Percentiles rank a stretch among this genome's conserved stretches.
These are phyloP conservation scores for Acanthosoma haemorrhoidale DNA, from an alignment of 2,888 invertebrate species.

Conservation along the genomic window DNA sequence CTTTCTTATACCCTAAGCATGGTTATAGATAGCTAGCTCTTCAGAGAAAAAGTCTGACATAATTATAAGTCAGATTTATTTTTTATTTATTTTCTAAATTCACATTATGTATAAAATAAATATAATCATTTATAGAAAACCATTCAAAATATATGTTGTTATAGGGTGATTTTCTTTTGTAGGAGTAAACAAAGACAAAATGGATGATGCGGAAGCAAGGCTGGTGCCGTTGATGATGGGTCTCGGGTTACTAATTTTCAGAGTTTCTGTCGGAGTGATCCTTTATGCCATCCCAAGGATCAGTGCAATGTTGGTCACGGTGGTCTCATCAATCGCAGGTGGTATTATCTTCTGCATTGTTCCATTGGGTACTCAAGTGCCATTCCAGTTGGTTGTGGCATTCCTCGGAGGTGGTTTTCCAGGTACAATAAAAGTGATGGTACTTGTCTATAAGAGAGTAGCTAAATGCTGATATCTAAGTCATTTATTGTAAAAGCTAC, in stretches of 20 bases:
- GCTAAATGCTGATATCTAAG: no score
- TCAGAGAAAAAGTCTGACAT: no score
- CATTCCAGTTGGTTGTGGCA: not conserved
- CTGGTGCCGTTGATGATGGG: not conserved
- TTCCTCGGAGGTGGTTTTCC: not conserved
- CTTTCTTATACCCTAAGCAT: no score
- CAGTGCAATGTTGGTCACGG: not conserved
- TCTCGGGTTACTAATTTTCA: not conserved
- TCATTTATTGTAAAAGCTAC: no score
- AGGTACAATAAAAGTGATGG: not conserved
- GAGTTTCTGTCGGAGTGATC: not conserved
- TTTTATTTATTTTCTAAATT: no score
- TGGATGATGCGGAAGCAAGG: not conserved
- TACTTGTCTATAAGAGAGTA: no score
- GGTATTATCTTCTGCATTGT: not conserved
- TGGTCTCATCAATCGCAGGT: not conserved
- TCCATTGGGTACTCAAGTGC: not conserved
- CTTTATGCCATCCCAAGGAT: not conserved
- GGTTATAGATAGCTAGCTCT: no score
- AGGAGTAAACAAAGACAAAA: not conserved
- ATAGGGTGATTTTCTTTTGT: not conserved
- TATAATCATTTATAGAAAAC: no score
- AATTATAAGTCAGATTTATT: no score
- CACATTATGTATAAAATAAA: no score
- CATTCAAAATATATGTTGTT: no score